These are phyloP conservation scores for Terrapene triunguis DNA, from an alignment of 2,113 vertebrate genomes.

Conservation along the genomic window DNA sequence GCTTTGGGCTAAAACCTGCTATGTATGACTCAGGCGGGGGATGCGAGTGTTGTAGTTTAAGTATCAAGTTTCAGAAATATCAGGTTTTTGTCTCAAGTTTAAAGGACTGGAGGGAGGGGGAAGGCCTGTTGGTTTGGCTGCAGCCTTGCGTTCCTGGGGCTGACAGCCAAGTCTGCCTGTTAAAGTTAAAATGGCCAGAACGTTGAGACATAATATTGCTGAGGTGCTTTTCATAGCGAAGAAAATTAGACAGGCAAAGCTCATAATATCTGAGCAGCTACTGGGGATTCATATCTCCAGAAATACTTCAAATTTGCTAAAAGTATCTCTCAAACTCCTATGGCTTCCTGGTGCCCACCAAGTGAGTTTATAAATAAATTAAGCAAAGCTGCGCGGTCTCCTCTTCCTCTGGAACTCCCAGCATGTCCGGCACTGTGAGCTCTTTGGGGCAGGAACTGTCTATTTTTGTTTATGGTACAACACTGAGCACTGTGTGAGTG, in stretches of 20 bases:
- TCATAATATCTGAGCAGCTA: not conserved
- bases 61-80: not conserved
- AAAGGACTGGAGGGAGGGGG: not conserved
- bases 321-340: not conserved
- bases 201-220: not conserved
- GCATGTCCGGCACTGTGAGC: not conserved
- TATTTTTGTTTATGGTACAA: not conserved
- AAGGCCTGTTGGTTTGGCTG: not conserved
- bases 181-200: fast-evolving
- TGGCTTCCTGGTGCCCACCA: not conserved
- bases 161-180: fast-evolving
- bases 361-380: not conserved
- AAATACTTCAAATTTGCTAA: not conserved
- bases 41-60: not conserved
- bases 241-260: not conserved
- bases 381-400: not conserved
- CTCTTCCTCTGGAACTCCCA: not conserved
- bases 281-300: not conserved
- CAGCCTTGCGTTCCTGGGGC: not conserved
- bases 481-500: not conserved
- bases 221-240: not conserved
- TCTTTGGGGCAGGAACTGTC: not conserved
- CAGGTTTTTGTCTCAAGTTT: not conserved
- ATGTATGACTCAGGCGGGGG: not conserved
- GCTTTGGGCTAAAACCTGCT: not conserved